Base-by-base conservation (phyloP, 1,140 invertebrate genomes). In the Dysdera silvatica region DNA sequence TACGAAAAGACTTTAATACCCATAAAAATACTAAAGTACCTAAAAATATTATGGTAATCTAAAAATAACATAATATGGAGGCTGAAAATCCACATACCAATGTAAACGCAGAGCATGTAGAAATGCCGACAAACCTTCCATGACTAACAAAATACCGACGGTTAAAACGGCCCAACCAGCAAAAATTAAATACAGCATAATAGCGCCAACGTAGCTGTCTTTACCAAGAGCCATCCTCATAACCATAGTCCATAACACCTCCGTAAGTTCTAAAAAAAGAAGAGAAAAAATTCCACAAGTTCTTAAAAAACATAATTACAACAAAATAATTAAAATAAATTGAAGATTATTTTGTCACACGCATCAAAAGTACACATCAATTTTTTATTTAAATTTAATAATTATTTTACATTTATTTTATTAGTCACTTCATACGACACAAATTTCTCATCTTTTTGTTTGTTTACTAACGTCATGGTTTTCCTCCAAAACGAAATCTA, bases 41-140 rank as follows among this genome's bases (percentile, higher is more conserved):
- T n/a, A n/a, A n/a, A n/a, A n/a, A n/a, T n/a, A n/a, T n/a, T n/a
- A n/a, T n/a, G n/a, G n/a, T n/a, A n/a, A n/a, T n/a, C n/a, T n/a
- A n/a, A n/a, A n/a, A n/a, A n/a, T n/a, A n/a, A n/a, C n/a, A n/a
- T n/a, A n/a, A n/a, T n/a, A n/a, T n/a, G n/a, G n/a, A n/a, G n/a
- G n/a, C n/a, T n/a, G n/a, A n/a, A n/a, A n/a, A n/a, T n/a, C n/a
- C 72, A 76, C 76, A 72, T 80, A 96, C 96, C 96, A 99, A 78
- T 99, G 96, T 60, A 99, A 81, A 82, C 95, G 89, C 56, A 99
- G 83, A 4, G 95, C 96, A 74, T 99, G 96, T 56, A 99, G 82
- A 80, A 99, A 99, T 48, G 96, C 95, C 32, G 94, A 97, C 2
- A 99, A 80, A 4, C 96, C 96, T 82, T 98, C 95, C 95, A 98